Base-by-base conservation (phyloP, 2,797 vertebrate species). In the Darevskia mixta region DNA sequence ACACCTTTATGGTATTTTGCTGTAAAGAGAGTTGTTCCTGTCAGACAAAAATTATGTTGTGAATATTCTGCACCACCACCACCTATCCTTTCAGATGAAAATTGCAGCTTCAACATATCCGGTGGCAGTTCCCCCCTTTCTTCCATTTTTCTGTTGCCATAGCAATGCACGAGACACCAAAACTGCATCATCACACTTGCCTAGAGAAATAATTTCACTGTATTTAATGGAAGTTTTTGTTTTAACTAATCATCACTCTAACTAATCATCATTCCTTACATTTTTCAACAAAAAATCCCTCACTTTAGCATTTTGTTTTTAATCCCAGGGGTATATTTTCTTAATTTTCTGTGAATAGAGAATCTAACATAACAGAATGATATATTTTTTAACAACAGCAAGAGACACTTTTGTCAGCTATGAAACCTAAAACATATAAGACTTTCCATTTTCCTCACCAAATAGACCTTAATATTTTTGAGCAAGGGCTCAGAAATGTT, bases 301-400 rank as follows among this genome's bases (percentile, higher is more conserved):
- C 23, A 23, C 82, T 61, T 23, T 82, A 76, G 58, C 23, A 32
- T 67, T 55, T 83, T 45, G 10, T 29, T 64, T 23, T 64, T 18
- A 64, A 38, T 0, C 6, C 38, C 43, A 15, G 83, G 6, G 87
- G 75, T n/a, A 9, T 23, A 10, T 4, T 8, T 2, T 29, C 35
- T 66, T 67, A 1, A 41, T 67, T n/a, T 29, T 1, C 49, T 77
- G 3, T 13, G 67, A 27, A 0, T 4, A 45, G n/a, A 5, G 3
- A 49, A 35, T 1, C 4, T 43, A 38, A 18, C 67, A 35, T 0
- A 0, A 66, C 20, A 38, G 9, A 8, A n/a, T 49, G 35, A 5
- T 32, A 2, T 13, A 4, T 72, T 77, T 71, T 71, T 3, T 8
- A 27, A 6, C 3, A 38, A 71, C 43, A 41, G 72, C 49, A 55